Percentiles rank a stretch among this genome's conserved stretches.
These are phyloP conservation scores for Sciaenops ocellatus DNA, from an alignment of 2,797 vertebrate genomes.

Conservation along the genomic window DNA sequence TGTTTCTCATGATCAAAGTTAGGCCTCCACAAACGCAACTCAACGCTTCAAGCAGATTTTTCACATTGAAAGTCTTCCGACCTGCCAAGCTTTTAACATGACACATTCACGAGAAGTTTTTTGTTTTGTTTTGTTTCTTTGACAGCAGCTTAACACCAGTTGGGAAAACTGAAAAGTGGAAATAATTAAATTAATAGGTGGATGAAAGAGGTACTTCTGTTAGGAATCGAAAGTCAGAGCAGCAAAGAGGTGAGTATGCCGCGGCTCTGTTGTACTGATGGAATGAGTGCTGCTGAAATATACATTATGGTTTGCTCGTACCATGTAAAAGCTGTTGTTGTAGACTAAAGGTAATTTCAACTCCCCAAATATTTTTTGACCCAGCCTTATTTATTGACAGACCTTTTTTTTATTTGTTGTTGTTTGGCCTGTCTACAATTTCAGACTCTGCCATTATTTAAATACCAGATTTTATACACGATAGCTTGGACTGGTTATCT, in stretches of 20 bases:
- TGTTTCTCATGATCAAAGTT: neutral
- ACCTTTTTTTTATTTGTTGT: neutral
- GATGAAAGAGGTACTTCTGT: neutral
- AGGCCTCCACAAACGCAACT: neutral
- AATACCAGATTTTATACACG: neutral
- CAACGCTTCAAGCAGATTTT: neutral
- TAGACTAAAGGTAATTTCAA: neutral
- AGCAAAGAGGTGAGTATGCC: neutral
- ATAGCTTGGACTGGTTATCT: neutral
- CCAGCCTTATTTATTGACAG: neutral
- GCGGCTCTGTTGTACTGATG: neutral
- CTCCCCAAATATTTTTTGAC: neutral
- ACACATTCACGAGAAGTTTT: neutral
- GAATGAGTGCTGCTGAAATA: neutral
- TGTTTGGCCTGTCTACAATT: neutral
- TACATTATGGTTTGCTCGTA: neutral
- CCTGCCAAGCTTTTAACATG: neutral
- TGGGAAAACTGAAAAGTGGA: neutral
- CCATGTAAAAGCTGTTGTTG: neutral
- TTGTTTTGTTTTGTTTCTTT: too few species aligned
- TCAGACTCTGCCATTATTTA: neutral
- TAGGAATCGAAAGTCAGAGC: too few species aligned
- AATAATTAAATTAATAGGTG: neutral
- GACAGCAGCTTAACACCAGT: neutral
- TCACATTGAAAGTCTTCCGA: neutral